phyloP scores from a whole-genome alignment of 2,113 vertebrate genomes.

The Melanerpes formicivorus region DNA sequence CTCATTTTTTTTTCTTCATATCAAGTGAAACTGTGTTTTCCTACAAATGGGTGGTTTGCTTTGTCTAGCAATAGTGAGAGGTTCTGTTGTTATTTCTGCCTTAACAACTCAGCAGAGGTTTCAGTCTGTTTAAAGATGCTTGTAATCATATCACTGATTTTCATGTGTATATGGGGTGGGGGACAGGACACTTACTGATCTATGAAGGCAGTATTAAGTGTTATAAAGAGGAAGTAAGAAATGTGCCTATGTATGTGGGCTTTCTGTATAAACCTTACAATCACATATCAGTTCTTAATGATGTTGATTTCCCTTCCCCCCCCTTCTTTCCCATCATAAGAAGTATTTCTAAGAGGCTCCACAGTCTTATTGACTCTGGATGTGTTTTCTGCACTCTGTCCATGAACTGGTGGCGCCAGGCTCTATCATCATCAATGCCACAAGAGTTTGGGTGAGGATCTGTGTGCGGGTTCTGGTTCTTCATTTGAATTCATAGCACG shows the following conservation, averaged over 20 bases:
- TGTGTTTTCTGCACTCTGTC: not conserved
- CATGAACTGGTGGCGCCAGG: not conserved
- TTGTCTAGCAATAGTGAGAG: slow-evolving; percentile 17
- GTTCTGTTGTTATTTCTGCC: slow-evolving; percentile 29
- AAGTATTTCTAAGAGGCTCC: not conserved
- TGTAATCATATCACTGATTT: slow-evolving; percentile 29
- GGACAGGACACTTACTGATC: not conserved
- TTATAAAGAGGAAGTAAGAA: not conserved
- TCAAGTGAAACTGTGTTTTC: not conserved
- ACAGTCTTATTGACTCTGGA: not conserved
- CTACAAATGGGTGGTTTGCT: not conserved
- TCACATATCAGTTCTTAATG: not conserved
- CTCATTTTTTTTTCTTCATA: not conserved
- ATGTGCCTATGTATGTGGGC: not conserved
- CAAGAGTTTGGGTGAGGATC: not conserved
- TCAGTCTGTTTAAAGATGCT: slow-evolving; percentile 20
- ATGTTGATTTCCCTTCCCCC: not conserved
- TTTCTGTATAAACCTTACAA: not conserved
- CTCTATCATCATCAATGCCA: not conserved
- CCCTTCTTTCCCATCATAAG: not conserved
- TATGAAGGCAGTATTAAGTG: not conserved
- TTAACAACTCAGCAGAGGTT: slow-evolving; percentile 48
- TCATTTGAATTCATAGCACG: not conserved
- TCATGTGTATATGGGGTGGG: not conserved
- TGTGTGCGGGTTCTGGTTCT: not conserved